These are phyloP conservation scores for Pterostichus madidus DNA, from an alignment of 2,888 invertebrate genomes.

Conservation along the genomic window DNA sequence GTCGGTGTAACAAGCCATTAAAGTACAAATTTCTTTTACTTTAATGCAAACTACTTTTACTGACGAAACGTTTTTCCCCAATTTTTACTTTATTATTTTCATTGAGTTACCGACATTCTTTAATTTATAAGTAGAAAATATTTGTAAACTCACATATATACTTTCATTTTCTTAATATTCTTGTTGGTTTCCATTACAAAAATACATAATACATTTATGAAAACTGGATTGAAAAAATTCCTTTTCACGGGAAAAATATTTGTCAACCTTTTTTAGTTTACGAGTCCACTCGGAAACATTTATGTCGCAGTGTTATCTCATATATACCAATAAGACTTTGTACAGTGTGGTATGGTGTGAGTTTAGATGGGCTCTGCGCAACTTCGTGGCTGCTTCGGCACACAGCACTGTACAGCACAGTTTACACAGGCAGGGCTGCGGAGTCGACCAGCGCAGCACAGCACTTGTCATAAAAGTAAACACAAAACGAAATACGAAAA, in stretches of 20 bases:
- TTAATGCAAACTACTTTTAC: no score
- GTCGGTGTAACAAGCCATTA: no score
- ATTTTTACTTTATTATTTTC: no score
- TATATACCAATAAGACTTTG: slow-evolving; percentile 54
- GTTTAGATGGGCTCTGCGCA: background rate
- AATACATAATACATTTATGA: background rate
- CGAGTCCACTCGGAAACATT: slow-evolving; percentile 53
- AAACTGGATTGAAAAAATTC: background rate
- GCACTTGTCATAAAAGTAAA: slow-evolving; percentile 55
- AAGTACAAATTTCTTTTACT: no score
- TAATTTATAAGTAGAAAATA: no score
- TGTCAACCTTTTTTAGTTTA: slow-evolving; percentile 43
- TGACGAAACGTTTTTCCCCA: no score
- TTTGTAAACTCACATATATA: no score
- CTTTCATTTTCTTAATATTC: no score
- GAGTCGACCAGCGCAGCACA: slow-evolving; percentile 23
- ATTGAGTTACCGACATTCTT: no score
- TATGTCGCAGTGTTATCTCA: slow-evolving; percentile 41
- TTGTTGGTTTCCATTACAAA: background rate
- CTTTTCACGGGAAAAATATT: slow-evolving; percentile 16
- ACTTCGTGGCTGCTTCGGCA: background rate
- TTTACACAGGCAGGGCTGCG: no score
- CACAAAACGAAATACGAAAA: slow-evolving; percentile 54
- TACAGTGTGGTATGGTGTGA: background rate
- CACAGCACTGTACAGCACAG: background rate